phyloP scores from a whole-genome alignment of 1,140 invertebrate genomes.

The Drosophila kanapiae region DNA sequence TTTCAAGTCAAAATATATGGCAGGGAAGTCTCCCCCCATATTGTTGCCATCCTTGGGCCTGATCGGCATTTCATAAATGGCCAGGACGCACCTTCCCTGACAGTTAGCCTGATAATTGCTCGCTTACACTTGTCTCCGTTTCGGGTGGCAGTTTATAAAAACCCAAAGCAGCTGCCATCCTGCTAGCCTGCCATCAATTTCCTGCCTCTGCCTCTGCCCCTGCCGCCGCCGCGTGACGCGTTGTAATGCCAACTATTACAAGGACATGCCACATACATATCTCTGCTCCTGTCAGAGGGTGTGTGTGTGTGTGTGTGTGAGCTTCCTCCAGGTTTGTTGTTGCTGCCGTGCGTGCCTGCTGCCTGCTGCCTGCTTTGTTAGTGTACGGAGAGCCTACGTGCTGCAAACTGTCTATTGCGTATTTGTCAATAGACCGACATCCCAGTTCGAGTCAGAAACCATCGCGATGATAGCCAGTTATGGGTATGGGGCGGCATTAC shows the following conservation, averaged over 20 bases:
- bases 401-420: constrained; percentile 67
- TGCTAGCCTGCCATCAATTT: constrained; percentile 48
- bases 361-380: constrained; percentile 27
- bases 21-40: too few relatives aligned
- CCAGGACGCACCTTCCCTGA: constrained; percentile 12
- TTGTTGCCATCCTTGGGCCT: not conserved
- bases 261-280: constrained; percentile 45
- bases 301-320: constrained; percentile 3
- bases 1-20: too few relatives aligned
- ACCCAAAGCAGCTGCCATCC: constrained; percentile 53
- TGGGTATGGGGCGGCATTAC: not conserved
- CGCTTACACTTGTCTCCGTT: constrained; percentile 41
- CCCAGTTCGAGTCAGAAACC: constrained; percentile 9
- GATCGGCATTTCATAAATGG: constrained; percentile 25
- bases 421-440: constrained; percentile 61
- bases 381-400: constrained; percentile 54
- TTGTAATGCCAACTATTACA: constrained; percentile 62
- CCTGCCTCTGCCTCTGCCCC: not conserved
- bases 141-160: constrained; percentile 60
- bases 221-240: constrained; percentile 31
- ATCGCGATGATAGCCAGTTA: constrained; percentile 13
- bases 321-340: constrained; percentile 24
- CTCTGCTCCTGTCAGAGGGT: not conserved
- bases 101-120: constrained; percentile 50
- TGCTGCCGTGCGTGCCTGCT: constrained; percentile 43